phyloP scores from a whole-genome alignment of 2,888 invertebrate species.

The Mamestra brassicae region DNA sequence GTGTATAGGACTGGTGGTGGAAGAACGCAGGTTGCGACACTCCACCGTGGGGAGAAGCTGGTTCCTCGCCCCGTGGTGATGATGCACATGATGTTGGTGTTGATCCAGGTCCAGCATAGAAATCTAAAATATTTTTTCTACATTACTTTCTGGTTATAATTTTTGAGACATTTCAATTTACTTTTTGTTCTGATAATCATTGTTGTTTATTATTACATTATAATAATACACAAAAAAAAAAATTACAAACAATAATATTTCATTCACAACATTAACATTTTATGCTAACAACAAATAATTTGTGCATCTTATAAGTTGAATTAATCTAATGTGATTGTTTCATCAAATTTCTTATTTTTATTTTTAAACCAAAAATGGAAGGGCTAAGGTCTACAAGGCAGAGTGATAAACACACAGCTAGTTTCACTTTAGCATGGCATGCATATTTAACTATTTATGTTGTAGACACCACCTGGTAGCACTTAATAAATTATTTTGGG shows the following conservation, averaged over 20 bases:
- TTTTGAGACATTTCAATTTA: background rate
- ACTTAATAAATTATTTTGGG: background rate
- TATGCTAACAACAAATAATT: background rate
- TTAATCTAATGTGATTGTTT: background rate
- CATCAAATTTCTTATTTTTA: background rate
- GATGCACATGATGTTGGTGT: conserved; percentile 92
- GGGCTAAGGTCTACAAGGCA: conserved; percentile 14
- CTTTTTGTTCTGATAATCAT: background rate
- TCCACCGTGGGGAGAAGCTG: conserved; percentile 91
- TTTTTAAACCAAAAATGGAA: conserved; percentile 8
- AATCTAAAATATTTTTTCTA: conserved; percentile 74
- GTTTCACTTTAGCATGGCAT: background rate
- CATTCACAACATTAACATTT: conserved; percentile 14
- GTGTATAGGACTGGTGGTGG: conserved; percentile 85
- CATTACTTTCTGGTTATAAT: conserved; percentile 15
- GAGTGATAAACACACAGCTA: conserved; percentile 4
- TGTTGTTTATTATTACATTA: background rate
- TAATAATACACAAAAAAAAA: no score
- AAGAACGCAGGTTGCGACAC: conserved; percentile 84
- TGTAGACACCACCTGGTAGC: background rate
- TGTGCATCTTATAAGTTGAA: background rate
- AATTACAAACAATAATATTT: background rate
- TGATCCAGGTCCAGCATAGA: conserved; percentile 92
- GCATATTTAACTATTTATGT: conserved; percentile 8
- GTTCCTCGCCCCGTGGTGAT: conserved; percentile 91